Percentiles rank a stretch among this genome's conserved stretches.
phyloP scores from a whole-genome alignment of 2,888 invertebrate genomes.

The Ochropleura plecta region DNA sequence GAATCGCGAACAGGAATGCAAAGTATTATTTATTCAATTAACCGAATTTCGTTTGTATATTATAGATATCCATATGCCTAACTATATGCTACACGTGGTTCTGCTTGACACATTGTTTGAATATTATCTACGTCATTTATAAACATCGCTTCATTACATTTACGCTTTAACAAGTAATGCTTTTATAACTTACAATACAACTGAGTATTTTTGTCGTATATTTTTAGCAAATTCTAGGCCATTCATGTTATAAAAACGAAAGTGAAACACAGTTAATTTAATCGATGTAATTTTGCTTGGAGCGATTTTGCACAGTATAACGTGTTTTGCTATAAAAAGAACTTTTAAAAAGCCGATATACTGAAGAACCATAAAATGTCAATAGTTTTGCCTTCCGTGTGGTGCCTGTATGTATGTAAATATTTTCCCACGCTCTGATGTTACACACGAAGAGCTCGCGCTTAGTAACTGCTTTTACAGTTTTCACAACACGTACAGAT shows the following conservation, averaged over 20 bases:
- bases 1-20: conserved; percentile 2
- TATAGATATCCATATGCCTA: not conserved
- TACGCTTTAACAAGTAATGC: conserved; percentile 16
- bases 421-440: conserved; percentile 43
- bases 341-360: conserved; percentile 27
- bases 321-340: conserved; percentile 32
- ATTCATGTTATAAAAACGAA: conserved; percentile 37
- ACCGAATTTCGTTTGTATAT: conserved; percentile 15
- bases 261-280: conserved; percentile 18
- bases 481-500: conserved; percentile 21
- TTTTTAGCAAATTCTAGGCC: conserved; percentile 35
- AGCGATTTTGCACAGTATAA: conserved; percentile 17
- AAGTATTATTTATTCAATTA: conserved; percentile 20
- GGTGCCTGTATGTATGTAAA: conserved; percentile 10
- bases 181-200: not conserved
- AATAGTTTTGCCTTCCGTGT: conserved; percentile 22
- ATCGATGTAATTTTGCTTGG: conserved; percentile 27
- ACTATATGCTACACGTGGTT: conserved; percentile 38
- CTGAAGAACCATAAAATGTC: conserved; percentile 20
- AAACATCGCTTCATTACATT: conserved; percentile 32
- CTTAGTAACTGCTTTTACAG: conserved; percentile 27
- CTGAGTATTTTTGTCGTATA: conserved; percentile 3
- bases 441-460: conserved; percentile 26
- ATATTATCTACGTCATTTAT: conserved; percentile 30
- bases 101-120: conserved; percentile 20